A percentile compares a stretch with the other conserved stretches of the same genome.
These are phyloP conservation scores for Sclerurus mexicanus DNA, from an alignment of 2,113 vertebrate species.

Conservation along the genomic window DNA sequence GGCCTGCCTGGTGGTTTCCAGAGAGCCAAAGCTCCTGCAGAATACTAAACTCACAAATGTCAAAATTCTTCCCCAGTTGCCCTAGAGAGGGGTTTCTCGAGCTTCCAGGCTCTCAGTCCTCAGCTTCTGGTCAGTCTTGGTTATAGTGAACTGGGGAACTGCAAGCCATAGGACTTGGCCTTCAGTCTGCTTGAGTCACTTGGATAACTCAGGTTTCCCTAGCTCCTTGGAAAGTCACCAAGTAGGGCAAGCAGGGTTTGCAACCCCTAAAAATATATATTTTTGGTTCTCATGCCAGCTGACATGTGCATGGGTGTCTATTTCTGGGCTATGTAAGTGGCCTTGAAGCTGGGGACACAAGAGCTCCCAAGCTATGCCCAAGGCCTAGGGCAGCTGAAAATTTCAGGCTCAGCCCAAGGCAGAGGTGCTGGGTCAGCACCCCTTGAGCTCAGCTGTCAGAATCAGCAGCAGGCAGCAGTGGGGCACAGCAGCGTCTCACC, in stretches of 20 bases:
- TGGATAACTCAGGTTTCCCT: neutral
- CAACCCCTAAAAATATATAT: neutral
- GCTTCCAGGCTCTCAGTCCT: neutral
- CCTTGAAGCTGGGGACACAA: neutral
- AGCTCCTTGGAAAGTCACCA: neutral
- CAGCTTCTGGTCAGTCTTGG: neutral
- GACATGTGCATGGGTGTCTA: neutral
- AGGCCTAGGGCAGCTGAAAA: neutral
- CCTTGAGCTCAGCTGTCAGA: neutral
- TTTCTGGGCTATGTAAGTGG: neutral
- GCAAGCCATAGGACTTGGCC: neutral
- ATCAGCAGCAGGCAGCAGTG: neutral
- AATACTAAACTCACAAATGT: neutral
- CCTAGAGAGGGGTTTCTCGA: neutral
- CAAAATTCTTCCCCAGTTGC: neutral
- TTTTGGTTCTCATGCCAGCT: neutral
- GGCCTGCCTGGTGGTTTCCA: neutral
- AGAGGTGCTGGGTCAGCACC: neutral
- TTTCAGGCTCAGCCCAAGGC: neutral
- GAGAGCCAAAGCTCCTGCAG: neutral
- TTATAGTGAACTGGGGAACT: neutral
- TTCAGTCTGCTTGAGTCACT: neutral
- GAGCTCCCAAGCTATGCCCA: neutral
- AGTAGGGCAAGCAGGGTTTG: neutral
- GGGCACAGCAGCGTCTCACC: neutral